Base-by-base conservation (phyloP, 2,888 invertebrate species). In the Eristalis intricaria region DNA sequence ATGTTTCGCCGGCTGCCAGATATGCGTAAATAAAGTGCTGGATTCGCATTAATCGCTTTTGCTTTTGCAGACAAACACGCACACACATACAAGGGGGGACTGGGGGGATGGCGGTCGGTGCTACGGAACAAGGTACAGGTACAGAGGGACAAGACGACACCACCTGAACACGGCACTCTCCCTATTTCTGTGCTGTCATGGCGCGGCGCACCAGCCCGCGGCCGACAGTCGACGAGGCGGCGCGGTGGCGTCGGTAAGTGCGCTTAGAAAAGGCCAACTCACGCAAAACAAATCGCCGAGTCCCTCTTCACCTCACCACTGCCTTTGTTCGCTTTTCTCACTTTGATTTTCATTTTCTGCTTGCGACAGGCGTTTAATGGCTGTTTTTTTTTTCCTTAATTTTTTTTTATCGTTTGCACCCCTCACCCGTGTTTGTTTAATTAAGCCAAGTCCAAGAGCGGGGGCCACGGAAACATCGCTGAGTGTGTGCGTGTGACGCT, bases 21-120 rank as follows among this genome's bases (percentile, higher is more conserved):
- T 68, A 68, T 26, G 68, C 68, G 68, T 50, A 68, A 68, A 50
- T 40, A 50, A 26, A 66, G 64, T 73, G 63, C 71, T 73, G 73
- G 29, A 81, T 76, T 73, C 76, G 43, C 73, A 81, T 73, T 73
- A 80, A 84, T 84, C 84, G 84, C 70, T 70, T 80, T 76, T 84
- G 80, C 75, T 84, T 84, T 63, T 71, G n/a, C 35, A 78, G 43
- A 22, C 23, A 15, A 60, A n/a, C 19, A n/a, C 50, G 8, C 50
- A 19, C 50, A 50, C 50, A n/a, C 50, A 5, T 7, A 5, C 2
- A 8, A 1, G n/a, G 19, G 19, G 8, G 50, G 8, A 5, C n/a
- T n/a, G 1, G 7, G 7, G 8, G 19, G 8, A 4, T 0, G 13
- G 26, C 13, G 56, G 56, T n/a, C n/a, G n/a, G n/a, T n/a, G 3